A percentile compares a stretch with the other conserved stretches of the same genome.
These are phyloP conservation scores for Tragelaphus buxtoni DNA, from an alignment of 2,113 vertebrate species.

Conservation along the genomic window DNA sequence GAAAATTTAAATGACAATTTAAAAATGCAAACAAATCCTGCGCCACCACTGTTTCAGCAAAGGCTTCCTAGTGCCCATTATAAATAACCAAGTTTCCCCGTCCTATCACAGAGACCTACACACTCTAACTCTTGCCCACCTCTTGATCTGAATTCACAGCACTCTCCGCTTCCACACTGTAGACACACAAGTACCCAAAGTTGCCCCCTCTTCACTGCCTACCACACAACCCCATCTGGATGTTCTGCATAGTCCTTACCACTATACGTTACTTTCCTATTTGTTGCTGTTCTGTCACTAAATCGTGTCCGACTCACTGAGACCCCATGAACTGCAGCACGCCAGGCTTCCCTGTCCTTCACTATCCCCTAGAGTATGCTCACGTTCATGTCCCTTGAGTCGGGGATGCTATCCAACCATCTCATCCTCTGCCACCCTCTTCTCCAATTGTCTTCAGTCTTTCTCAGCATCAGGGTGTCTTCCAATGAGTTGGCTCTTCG, in stretches of 20 bases:
- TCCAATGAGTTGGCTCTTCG: not conserved
- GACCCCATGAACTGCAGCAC: not conserved
- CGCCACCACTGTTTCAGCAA: not conserved
- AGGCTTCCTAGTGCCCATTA: not conserved
- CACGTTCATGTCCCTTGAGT: not conserved
- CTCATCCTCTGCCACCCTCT: not conserved
- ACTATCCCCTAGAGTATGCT: not conserved
- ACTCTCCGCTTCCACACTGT: too few species aligned
- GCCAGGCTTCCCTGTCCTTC: not conserved
- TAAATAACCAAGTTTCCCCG: not conserved
- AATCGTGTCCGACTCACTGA: not conserved
- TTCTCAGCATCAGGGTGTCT: not conserved
- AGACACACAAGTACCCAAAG: not conserved
- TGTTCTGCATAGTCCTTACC: not conserved
- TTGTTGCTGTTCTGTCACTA: not conserved
- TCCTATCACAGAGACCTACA: not conserved
- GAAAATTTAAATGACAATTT: not conserved
- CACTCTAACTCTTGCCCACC: rapidly evolving
- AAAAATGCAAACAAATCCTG: not conserved
- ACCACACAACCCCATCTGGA: rapidly evolving
- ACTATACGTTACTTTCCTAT: too few species aligned
- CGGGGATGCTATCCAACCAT: not conserved
- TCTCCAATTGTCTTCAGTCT: not conserved
- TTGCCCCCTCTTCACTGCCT: not conserved
- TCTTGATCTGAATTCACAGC: too few species aligned